Conservation (phyloP, 2,797 vertebrate species). For the Sebastes flavidus region DNA sequence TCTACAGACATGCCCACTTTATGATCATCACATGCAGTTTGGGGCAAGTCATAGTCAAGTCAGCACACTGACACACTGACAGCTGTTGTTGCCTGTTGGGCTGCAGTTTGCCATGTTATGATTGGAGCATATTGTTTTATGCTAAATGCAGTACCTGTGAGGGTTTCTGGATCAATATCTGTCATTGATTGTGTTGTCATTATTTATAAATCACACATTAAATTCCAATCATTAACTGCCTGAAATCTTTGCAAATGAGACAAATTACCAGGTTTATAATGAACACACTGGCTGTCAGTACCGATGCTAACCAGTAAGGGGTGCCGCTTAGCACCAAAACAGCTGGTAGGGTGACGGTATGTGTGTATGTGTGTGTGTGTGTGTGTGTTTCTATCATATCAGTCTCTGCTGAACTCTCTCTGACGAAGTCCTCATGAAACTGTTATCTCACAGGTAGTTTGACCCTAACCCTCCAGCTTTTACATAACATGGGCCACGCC, state of each 20-base stretch:
- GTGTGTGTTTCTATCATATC: not conserved
- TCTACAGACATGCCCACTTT: too few relatives aligned
- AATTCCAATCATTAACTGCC: too few relatives aligned
- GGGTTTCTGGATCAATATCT: too few relatives aligned
- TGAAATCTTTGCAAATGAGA: not conserved
- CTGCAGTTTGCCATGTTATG: too few relatives aligned
- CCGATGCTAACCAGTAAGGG: slow-evolving; percentile 13
- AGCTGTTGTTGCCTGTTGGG: too few relatives aligned
- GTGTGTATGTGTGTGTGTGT: not conserved
- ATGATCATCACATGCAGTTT: too few relatives aligned
- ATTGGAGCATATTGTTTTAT: too few relatives aligned
- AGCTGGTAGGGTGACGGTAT: not conserved
- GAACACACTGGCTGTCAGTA: not conserved
- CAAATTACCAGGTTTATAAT: not conserved
- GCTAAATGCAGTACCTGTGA: too few relatives aligned
- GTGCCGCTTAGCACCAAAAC: slow-evolving; percentile 18
- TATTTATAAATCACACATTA: too few relatives aligned
- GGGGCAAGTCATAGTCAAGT: too few relatives aligned
- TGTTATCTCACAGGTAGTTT: slow-evolving; percentile 39
- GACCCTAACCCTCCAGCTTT: slow-evolving; percentile 48
- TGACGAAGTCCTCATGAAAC: slow-evolving; percentile 12
- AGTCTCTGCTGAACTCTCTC: not conserved
- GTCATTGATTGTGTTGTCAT: accelerated
- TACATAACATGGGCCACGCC: slow-evolving; percentile 52
- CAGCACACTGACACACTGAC: too few relatives aligned